These are phyloP conservation scores for Hyla sarda DNA, from an alignment of 2,113 vertebrate species.

Conservation along the genomic window DNA sequence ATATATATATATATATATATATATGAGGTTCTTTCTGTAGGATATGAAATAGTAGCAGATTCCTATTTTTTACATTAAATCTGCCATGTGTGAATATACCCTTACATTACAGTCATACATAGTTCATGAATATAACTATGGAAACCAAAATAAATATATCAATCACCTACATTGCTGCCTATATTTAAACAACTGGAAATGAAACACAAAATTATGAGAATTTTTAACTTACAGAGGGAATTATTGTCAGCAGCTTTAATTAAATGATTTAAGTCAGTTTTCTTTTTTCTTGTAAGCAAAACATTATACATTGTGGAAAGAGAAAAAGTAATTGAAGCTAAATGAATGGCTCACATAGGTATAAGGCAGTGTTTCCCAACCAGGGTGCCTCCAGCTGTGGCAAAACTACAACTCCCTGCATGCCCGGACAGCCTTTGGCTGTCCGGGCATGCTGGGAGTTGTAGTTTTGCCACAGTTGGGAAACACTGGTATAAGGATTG, in stretches of 20 bases:
- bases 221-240: background rate
- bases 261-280: background rate
- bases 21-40: too few relatives aligned
- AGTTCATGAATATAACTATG: background rate
- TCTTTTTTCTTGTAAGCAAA: background rate
- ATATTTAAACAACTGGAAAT: background rate
- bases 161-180: background rate
- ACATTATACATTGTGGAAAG: background rate
- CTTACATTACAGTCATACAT: background rate
- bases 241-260: background rate
- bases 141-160: background rate
- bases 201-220: too few relatives aligned
- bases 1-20: too few relatives aligned
- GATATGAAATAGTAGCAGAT: background rate
- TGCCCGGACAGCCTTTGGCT: too few relatives aligned
- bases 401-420: too few relatives aligned
- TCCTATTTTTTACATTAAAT: background rate
- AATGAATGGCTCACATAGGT: background rate
- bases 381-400: too few relatives aligned
- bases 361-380: too few relatives aligned
- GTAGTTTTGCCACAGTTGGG: too few relatives aligned
- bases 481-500: background rate
- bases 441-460: too few relatives aligned
- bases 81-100: background rate
- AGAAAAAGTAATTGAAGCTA: too few relatives aligned